Conservation (phyloP, 2,888 invertebrate genomes). For the Tetragonisca angustula region DNA sequence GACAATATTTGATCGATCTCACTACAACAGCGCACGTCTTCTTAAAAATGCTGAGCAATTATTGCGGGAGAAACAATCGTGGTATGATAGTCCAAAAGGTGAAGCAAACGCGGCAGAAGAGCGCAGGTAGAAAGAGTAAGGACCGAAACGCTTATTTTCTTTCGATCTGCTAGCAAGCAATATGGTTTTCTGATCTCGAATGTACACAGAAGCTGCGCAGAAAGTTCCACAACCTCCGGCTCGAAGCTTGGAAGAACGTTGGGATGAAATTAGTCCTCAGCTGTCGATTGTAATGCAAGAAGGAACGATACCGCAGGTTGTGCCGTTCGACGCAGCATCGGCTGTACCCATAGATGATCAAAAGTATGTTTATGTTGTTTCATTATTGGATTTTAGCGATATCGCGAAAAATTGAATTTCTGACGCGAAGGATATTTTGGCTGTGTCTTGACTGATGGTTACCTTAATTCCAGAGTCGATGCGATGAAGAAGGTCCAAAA, state of each 20-base stretch:
- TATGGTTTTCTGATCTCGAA: constrained; percentile 14
- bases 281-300: constrained; percentile 86
- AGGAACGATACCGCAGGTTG: constrained; percentile 87
- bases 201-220: constrained; percentile 44
- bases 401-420: background rate
- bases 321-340: constrained; percentile 94
- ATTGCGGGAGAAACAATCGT: constrained; percentile 80
- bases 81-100: constrained; percentile 91
- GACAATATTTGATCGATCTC: constrained; percentile 93
- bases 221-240: constrained; percentile 60
- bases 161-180: background rate
- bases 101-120: constrained; percentile 79
- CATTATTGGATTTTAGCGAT: constrained; percentile 1
- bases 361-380: constrained; percentile 86
- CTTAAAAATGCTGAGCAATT: constrained; percentile 93
- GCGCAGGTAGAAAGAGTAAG: constrained; percentile 73
- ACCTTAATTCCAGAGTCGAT: constrained; percentile 87
- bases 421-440: background rate
- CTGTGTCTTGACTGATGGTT: constrained; percentile 2
- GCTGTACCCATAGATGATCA: constrained; percentile 94
- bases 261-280: constrained; percentile 89
- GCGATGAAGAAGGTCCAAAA: constrained; percentile 95
- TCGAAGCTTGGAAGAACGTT: constrained; percentile 85
- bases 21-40: constrained; percentile 96
- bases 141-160: background rate